phyloP scores from a whole-genome alignment of 1,140 invertebrate genomes.

The Maniola jurtina region DNA sequence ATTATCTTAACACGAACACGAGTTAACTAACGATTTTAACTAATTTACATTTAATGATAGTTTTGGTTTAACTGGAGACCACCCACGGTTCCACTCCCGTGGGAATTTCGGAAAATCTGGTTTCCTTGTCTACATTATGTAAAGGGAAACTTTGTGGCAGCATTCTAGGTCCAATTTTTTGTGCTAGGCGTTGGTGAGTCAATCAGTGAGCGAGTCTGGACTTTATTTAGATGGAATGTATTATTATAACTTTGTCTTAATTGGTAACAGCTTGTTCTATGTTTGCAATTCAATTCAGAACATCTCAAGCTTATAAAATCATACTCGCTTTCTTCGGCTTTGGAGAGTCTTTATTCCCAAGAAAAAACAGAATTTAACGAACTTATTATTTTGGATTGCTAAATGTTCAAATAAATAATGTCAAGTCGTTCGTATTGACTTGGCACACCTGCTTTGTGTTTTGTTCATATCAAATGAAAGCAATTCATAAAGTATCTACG shows the following conservation, averaged over 20 bases:
- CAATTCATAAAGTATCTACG: neutral
- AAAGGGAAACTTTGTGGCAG: too few species aligned
- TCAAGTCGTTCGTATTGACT: conserved; percentile 3
- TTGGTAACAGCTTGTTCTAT: neutral
- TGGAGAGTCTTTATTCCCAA: neutral
- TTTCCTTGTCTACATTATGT: too few species aligned
- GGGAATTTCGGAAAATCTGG: too few species aligned
- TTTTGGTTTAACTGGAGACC: too few species aligned
- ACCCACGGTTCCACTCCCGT: too few species aligned
- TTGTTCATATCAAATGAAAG: neutral
- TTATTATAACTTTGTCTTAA: too few species aligned
- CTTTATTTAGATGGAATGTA: too few species aligned
- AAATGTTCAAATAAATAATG: neutral
- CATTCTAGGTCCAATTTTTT: too few species aligned
- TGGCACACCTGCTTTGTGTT: neutral
- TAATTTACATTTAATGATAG: too few species aligned
- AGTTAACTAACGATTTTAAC: too few species aligned
- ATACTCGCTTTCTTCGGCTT: neutral
- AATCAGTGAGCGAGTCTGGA: too few species aligned
- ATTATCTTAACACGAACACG: neutral
- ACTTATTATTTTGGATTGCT: neutral
- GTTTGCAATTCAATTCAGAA: neutral
- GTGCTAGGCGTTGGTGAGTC: too few species aligned
- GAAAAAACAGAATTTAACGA: neutral
- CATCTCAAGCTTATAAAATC: neutral